Evolutionary conservation across 2,113 vertebrate genomes (phyloP).

Genomic region (Baryphthengus martii): DNA sequence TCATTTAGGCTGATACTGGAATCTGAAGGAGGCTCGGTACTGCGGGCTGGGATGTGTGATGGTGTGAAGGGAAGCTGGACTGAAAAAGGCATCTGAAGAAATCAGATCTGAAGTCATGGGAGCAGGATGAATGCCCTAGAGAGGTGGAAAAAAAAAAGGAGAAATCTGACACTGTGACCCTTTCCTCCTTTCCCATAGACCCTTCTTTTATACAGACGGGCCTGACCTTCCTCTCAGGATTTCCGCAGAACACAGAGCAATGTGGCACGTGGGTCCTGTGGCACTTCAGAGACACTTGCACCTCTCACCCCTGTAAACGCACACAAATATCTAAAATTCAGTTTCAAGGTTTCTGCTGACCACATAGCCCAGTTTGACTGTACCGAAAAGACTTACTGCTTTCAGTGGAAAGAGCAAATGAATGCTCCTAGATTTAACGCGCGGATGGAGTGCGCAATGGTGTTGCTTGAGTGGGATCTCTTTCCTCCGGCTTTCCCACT

Average conservation of each 20-base stretch:
- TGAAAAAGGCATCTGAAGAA: conserved; percentile 49
- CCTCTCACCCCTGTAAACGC: neutral
- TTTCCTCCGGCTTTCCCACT: neutral
- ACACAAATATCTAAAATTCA: neutral
- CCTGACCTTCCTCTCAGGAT: neutral
- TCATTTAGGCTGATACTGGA: neutral
- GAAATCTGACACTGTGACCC: conserved; percentile 20
- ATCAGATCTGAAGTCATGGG: conserved; percentile 51
- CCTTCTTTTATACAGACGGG: neutral
- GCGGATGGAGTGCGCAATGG: accelerated
- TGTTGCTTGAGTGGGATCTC: neutral
- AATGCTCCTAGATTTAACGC: neutral
- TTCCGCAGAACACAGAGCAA: neutral
- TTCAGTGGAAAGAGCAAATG: neutral
- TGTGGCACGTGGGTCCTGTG: neutral
- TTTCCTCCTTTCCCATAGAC: conserved; percentile 58
- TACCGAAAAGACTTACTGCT: neutral
- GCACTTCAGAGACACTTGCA: neutral
- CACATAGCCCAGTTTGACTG: neutral
- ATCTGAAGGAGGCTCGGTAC: neutral
- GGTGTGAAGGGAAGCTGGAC: conserved; percentile 27
- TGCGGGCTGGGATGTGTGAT: neutral
- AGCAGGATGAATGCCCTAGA: conserved; percentile 43
- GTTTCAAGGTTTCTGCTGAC: neutral
- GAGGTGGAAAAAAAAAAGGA: conserved; percentile 34